Conservation (phyloP, 2,888 invertebrate genomes). For the Stenichneumon culpator region DNA sequence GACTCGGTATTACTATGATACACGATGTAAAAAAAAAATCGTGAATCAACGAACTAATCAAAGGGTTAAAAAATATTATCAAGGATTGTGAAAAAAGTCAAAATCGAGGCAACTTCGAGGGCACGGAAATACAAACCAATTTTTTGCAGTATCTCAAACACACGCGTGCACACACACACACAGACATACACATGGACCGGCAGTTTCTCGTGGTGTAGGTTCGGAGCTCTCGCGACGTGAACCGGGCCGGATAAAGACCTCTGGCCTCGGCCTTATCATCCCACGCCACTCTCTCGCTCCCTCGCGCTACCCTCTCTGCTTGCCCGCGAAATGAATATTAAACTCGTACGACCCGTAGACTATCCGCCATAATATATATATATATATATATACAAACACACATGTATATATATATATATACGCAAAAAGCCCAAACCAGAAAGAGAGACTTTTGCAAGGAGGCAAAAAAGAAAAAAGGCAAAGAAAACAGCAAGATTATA, state of each 20-base stretch:
- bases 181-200: neutral
- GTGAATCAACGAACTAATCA: neutral
- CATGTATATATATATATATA: neutral
- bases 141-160: neutral
- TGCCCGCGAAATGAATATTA: constrained; percentile 77
- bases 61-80: neutral
- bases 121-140: neutral
- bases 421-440: neutral
- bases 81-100: neutral
- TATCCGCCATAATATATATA: constrained; percentile 5
- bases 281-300: constrained; percentile 53
- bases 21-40: neutral
- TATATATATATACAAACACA: neutral
- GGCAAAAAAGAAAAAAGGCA: constrained; percentile 26
- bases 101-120: neutral
- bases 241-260: constrained; percentile 70
- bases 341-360: constrained; percentile 63
- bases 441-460: constrained; percentile 40
- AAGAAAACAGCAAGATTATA: constrained; percentile 20
- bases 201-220: constrained; percentile 13
- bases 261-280: constrained; percentile 71
- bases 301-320: constrained; percentile 47
- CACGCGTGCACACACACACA: constrained; percentile 1
- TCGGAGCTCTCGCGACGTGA: constrained; percentile 29
- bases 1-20: constrained; percentile 12